phyloP scores from a whole-genome alignment of 2,113 vertebrate genomes.

The Larimichthys crocea region DNA sequence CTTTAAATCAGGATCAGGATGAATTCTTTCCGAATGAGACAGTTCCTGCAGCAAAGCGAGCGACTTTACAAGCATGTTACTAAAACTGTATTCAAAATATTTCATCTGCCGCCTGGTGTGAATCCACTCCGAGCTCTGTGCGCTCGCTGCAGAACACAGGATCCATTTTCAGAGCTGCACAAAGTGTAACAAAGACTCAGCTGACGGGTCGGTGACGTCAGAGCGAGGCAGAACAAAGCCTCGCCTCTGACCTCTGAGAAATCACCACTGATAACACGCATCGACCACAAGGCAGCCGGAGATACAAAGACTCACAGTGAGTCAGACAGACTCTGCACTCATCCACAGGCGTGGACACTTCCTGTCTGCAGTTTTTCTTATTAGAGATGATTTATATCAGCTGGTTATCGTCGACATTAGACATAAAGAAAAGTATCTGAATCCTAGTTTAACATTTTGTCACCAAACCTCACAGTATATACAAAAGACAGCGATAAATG shows the following conservation, averaged over 20 bases:
- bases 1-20: background rate
- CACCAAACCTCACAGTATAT: background rate
- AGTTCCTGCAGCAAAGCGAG: no score
- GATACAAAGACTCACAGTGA: constrained; percentile 21
- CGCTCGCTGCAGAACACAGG: constrained; percentile 24
- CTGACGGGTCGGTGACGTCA: constrained; percentile 60
- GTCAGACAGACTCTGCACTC: background rate
- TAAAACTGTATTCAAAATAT: background rate
- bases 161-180: constrained; percentile 54
- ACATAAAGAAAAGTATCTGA: no score
- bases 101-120: constrained; percentile 1
- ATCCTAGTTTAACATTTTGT: background rate
- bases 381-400: background rate
- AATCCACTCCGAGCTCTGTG: constrained; percentile 19
- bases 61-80: background rate
- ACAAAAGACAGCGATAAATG: background rate
- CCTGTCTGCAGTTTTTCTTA: constrained; percentile 16
- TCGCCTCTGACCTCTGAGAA: constrained; percentile 50
- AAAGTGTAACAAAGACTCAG: constrained; percentile 68
- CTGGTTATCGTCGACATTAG: background rate
- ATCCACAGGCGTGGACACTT: background rate
- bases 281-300: background rate
- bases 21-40: no score
- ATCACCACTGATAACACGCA: constrained; percentile 43
- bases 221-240: constrained; percentile 57